phyloP scores from a whole-genome alignment of 2,888 invertebrate genomes.

The Nephrocerus scutellatus region DNA sequence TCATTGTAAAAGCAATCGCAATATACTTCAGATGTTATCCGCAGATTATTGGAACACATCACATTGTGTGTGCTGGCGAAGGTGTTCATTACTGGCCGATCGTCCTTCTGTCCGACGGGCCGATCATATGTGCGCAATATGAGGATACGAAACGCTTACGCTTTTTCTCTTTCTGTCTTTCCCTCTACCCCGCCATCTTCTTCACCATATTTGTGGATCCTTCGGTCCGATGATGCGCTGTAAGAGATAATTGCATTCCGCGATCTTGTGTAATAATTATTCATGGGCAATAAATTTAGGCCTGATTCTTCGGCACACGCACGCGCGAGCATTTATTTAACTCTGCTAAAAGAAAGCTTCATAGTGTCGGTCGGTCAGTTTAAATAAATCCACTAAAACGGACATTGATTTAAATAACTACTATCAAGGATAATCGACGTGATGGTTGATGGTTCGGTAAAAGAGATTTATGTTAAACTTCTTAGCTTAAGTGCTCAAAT shows the following conservation, averaged over 20 bases:
- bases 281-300: slow-evolving; percentile 42
- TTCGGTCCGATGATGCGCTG: slow-evolving; percentile 24
- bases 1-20: no score
- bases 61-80: slow-evolving; percentile 8
- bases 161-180: slow-evolving; percentile 13
- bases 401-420: slow-evolving; percentile 44
- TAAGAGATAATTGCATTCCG: slow-evolving; percentile 39
- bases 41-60: no score
- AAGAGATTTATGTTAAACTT: no score
- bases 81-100: slow-evolving; percentile 20
- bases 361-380: no score
- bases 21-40: no score
- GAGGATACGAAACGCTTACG: no score
- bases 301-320: slow-evolving; percentile 25
- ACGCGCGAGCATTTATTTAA: background rate
- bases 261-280: slow-evolving; percentile 36
- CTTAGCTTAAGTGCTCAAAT: no score
- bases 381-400: slow-evolving; percentile 23
- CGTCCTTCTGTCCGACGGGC: no score
- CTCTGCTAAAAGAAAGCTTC: no score
- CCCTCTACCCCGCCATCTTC: slow-evolving; percentile 7
- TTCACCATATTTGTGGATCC: slow-evolving; percentile 27
- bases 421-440: slow-evolving; percentile 34
- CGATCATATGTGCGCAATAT: no score
- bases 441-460: no score